Percentiles rank a stretch among this genome's conserved stretches.
Evolutionary conservation across 2,888 invertebrate genomes (phyloP).

Genomic region (Ametastegia equiseti): DNA sequence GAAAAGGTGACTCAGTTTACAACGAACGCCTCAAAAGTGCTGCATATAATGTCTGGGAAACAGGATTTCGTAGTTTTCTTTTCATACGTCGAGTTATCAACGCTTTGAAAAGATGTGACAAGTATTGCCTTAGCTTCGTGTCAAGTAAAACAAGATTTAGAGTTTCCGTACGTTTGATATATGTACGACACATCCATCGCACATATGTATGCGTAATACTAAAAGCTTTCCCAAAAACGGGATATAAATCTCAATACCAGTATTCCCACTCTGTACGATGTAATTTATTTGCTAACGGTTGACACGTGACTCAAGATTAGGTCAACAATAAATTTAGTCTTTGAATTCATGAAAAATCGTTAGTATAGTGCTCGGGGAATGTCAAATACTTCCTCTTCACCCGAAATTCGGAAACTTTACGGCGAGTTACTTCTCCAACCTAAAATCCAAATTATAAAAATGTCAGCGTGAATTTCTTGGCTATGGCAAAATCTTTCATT

Average conservation of each 20-base stretch:
- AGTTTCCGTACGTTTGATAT: constrained; percentile 2
- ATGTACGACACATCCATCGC: background rate
- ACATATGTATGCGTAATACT: background rate
- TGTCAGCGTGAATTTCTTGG: background rate
- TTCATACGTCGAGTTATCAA: background rate
- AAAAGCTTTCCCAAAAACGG: constrained; percentile 6
- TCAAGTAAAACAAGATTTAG: constrained; percentile 26
- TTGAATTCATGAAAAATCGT: background rate
- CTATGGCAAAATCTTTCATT: background rate
- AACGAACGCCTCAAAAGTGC: no score
- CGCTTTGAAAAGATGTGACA: background rate
- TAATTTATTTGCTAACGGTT: background rate
- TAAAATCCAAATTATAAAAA: background rate
- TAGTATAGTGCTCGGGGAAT: background rate
- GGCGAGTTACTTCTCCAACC: background rate
- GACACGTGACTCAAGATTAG: background rate
- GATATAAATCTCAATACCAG: constrained; percentile 19
- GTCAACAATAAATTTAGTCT: background rate
- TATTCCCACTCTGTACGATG: background rate
- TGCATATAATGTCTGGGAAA: background rate
- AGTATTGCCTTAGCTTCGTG: constrained; percentile 1
- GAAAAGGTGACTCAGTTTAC: no score
- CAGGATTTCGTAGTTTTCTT: background rate
- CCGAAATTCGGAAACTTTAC: background rate
- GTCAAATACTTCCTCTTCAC: background rate